These are phyloP conservation scores for Acridotheres tristis DNA, from an alignment of 2,797 vertebrate species.

Conservation along the genomic window DNA sequence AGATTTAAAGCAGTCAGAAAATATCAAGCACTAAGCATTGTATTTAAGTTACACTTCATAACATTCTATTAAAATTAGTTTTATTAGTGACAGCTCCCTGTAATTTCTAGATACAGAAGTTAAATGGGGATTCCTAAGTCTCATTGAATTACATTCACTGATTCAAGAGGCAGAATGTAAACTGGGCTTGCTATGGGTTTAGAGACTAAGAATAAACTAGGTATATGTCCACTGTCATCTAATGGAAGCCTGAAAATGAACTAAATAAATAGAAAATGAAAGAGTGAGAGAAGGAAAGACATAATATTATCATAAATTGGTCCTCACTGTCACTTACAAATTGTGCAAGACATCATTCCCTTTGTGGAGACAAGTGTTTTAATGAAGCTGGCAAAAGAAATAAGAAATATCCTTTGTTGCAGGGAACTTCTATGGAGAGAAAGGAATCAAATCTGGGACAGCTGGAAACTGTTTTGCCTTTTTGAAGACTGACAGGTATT, in stretches of 20 bases:
- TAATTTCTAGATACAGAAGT: neutral
- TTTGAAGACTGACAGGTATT: neutral
- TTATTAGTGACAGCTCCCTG: neutral
- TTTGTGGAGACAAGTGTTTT: neutral
- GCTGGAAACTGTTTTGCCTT: neutral
- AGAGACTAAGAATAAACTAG: neutral
- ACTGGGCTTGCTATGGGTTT: neutral
- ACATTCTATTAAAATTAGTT: neutral
- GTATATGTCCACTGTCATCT: neutral
- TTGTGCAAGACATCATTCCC: neutral
- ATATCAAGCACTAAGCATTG: neutral
- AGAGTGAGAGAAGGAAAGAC: neutral
- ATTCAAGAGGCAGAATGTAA: neutral
- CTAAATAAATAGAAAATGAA: neutral
- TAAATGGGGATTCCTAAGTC: neutral
- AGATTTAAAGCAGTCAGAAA: neutral
- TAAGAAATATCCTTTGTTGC: neutral
- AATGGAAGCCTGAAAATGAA: neutral
- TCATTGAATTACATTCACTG: neutral
- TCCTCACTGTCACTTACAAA: neutral
- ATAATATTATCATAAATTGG: neutral
- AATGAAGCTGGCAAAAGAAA: neutral
- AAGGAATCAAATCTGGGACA: neutral
- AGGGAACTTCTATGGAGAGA: neutral
- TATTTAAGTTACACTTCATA: neutral